Conservation (phyloP, 64 coral and sea anemone species). For the Anthopleura sola region DNA sequence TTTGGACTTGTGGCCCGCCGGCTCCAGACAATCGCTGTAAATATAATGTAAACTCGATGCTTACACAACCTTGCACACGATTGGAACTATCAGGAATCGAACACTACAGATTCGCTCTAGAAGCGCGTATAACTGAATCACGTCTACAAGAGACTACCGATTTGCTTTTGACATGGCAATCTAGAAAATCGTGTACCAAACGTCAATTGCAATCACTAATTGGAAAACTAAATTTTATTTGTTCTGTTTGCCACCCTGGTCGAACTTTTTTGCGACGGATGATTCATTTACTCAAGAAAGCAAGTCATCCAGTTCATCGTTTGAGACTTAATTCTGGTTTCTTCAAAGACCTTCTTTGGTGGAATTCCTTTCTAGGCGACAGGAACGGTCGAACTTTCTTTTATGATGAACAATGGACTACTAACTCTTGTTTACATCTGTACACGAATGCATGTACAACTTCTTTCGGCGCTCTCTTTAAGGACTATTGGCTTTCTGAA, state of each 20-base stretch:
- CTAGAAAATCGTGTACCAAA: slow-evolving; percentile 8
- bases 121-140: slow-evolving; percentile 14
- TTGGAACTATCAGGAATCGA: slow-evolving; percentile 25
- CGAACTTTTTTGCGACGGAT: slow-evolving; percentile 20
- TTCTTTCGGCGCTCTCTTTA: slow-evolving; percentile 16
- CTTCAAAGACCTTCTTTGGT: slow-evolving; percentile 29
- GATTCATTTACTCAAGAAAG: slow-evolving; percentile 24
- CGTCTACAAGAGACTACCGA: slow-evolving; percentile 5
- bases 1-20: slow-evolving; percentile 25
- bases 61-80: not conserved
- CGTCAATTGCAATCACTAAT: slow-evolving; percentile 23
- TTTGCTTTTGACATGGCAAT: not conserved
- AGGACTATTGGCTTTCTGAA: not conserved
- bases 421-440: slow-evolving; percentile 28
- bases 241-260: slow-evolving; percentile 24
- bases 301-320: slow-evolving; percentile 9
- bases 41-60: slow-evolving; percentile 18
- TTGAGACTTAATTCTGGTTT: slow-evolving; percentile 8
- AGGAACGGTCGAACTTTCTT: slow-evolving; percentile 27
- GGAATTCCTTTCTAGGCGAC: slow-evolving; percentile 5
- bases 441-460: slow-evolving; percentile 20
- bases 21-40: not conserved
- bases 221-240: slow-evolving; percentile 36
- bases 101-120: not conserved
- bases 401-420: slow-evolving; percentile 13